Evolutionary conservation across 2,797 vertebrate genomes (phyloP), one percentile per base, ranked within the genome.

Genomic region (Leptodactylus fallax): DNA sequence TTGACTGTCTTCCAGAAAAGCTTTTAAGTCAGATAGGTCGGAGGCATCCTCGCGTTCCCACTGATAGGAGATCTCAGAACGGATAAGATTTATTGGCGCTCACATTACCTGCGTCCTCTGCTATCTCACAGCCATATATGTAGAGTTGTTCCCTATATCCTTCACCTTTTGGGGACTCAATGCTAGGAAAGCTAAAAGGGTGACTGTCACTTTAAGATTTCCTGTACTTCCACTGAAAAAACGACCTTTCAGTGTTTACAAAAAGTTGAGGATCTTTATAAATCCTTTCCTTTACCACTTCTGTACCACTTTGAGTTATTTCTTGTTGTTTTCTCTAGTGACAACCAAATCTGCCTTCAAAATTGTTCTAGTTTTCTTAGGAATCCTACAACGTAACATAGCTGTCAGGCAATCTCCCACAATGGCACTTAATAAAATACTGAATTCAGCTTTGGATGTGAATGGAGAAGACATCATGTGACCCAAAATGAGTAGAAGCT

Each of bases 1-100:
- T 97, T 97, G 96, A 97, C 95, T 92, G 87, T 87, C 81, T 94
- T 97, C 96, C 96, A 97, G 96, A 96, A 97, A 97, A 97, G 96
- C 97, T 97, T 97, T 97, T 96, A 97, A 95, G 96, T 90, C 92
- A 56, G 92, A 95, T 95, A 95, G 95, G 95, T 94, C 72, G 81
- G 58, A 90, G 92, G 93, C 91, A 91, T 93, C 92, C 90, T 92
- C 91, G 92, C 94, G 93, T 93, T 93, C 91, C 79, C 87, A 92
- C 91, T 90, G 91, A 93, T 93, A 93, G 91, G 91, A 92, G 91
- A 93, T 90, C 92, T 92, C 86, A 88, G 87, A 89, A 55, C 92
- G 17, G 92, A 93, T 92, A 93, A 88, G 93, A 91, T 93, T 91
- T 92, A 90, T 92, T 91, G 88, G 86, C 69, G 53, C 69, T 74